phyloP scores from a whole-genome alignment of 2,888 invertebrate species.

The Allygus modestus region DNA sequence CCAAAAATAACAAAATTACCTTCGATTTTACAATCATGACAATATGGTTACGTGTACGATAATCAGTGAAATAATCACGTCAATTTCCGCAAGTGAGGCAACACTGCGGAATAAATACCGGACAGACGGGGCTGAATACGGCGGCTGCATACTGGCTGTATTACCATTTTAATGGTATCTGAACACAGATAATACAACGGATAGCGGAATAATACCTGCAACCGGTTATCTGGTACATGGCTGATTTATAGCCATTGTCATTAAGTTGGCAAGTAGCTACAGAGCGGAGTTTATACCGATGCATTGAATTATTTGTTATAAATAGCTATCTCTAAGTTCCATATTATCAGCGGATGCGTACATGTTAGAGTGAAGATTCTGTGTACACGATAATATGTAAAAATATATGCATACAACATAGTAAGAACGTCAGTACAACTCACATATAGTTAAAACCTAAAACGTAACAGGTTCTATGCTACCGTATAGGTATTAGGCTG shows the following conservation, averaged over 20 bases:
- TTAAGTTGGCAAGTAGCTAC: neutral
- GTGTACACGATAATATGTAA: no score
- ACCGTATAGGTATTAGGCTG: no score
- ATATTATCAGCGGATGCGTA: no score
- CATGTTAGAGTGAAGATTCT: no score
- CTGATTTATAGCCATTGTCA: neutral
- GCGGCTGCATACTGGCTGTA: neutral
- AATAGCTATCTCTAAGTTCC: conserved; percentile 2
- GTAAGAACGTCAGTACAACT: no score
- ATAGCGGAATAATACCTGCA: conserved; percentile 13
- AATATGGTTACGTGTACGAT: no score
- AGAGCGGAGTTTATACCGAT: neutral
- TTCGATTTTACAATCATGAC: no score
- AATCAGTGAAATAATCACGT: neutral
- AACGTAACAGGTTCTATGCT: no score
- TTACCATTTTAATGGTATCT: conserved; percentile 30
- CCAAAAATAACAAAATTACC: no score
- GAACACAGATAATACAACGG: conserved; percentile 16
- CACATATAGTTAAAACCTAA: no score
- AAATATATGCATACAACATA: no score
- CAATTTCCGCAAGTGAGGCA: neutral
- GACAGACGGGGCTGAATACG: neutral
- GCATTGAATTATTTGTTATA: neutral
- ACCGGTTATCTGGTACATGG: neutral
- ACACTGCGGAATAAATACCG: neutral